Evolutionary conservation across 2,113 vertebrate genomes (phyloP), one percentile per base, ranked within the genome.

Genomic region (Sceloporus undulatus): DNA sequence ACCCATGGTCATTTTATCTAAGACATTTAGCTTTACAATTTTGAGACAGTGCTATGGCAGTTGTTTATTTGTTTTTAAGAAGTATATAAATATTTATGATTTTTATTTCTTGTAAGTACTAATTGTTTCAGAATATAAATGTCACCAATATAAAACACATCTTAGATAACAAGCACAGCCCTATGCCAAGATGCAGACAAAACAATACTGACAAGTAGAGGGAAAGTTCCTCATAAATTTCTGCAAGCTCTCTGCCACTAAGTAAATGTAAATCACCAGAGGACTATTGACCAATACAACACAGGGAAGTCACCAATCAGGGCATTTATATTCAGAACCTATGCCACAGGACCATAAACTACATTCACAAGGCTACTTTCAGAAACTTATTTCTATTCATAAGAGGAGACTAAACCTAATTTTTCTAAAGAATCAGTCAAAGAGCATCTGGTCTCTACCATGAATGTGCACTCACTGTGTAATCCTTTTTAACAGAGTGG

Each of bases 391-490:
- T 88, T 92, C 91, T 91, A 90, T 95, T 90, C 90, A 86, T 85
- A 90, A 91, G 76, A 68, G 85, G 86, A 85, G 82, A 90, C 25
- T 79, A 89, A 92, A 87, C 79, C 6, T 71, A 86, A 62, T 90
- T 83, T 90, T 73, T 91, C 90, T 89, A 74, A 96, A 92, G 93
- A 88, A 82, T 90, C 90, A 91, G 75, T 91, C 76, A 85, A 93
- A 91, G 92, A 94, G 94, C 94, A 94, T 95, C 94, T 96, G 94
- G 92, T 94, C 93, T 93, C 93, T 85, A 85, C 1, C 91, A 93
- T 29, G 76, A 94, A n/a, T 82, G 88, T 82, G 92, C 90, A 92
- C 65, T 91, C 87, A 88, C 85, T 90, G 91, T 87, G 85, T 82
- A 94, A 95, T 93, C 93, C 93, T 92, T 91, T 91, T 85, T 75